phyloP scores from a whole-genome alignment of 2,113 vertebrate genomes.

The Lycocorax pyrrhopterus region DNA sequence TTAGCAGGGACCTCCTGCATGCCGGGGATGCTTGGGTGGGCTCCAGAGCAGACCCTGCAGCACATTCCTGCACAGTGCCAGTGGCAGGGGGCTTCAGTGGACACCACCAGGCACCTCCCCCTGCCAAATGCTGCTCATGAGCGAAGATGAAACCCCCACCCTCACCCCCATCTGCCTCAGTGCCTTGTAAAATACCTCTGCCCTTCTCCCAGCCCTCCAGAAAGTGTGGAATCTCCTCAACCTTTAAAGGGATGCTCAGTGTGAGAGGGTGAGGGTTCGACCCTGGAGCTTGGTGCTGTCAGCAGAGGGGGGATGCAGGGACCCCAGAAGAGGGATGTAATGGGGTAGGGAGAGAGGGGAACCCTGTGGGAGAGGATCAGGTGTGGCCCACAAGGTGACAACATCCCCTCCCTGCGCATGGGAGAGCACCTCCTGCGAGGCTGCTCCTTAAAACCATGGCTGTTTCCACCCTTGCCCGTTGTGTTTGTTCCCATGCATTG shows the following conservation, averaged over 20 bases:
- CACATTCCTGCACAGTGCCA: background rate
- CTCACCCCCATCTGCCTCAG: background rate
- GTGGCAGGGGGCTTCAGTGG: accelerated
- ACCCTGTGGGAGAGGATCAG: background rate
- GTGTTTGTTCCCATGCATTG: constrained; percentile 11
- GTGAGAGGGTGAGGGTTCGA: too few species aligned
- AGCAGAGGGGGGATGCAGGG: background rate
- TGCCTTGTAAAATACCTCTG: background rate
- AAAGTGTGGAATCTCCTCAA: background rate
- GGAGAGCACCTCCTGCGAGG: background rate
- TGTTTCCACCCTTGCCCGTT: background rate
- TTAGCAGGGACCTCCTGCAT: background rate
- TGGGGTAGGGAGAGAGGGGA: background rate
- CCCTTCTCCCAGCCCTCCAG: background rate
- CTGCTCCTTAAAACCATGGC: accelerated
- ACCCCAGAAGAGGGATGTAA: background rate
- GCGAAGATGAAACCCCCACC: background rate
- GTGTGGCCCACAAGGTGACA: background rate
- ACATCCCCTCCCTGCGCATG: accelerated
- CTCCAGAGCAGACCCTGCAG: background rate
- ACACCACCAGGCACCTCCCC: background rate
- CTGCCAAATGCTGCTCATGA: background rate
- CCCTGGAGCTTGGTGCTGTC: background rate
- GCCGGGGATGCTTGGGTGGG: background rate
- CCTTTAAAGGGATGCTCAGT: background rate